Evolutionary conservation across 2,797 vertebrate genomes (phyloP).

Genomic region (Ateles fusciceps): DNA sequence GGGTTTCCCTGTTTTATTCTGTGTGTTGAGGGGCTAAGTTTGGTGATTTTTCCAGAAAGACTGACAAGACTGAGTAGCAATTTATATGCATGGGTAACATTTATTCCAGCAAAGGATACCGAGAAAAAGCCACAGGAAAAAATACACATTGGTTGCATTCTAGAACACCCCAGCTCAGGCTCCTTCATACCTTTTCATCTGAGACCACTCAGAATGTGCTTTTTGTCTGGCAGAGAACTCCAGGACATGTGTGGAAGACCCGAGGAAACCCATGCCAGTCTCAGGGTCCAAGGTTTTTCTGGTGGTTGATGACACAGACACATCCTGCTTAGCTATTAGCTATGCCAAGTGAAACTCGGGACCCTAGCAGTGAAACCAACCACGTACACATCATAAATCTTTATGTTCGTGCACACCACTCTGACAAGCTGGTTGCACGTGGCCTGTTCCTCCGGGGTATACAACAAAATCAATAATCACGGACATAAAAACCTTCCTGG

Average conservation of each 20-base stretch:
- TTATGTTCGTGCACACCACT: fast-evolving
- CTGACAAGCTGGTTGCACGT: fast-evolving
- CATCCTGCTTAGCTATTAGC: neutral
- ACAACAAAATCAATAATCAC: neutral
- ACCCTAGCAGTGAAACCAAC: neutral
- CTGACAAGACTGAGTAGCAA: neutral
- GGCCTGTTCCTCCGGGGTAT: neutral
- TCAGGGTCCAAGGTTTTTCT: neutral
- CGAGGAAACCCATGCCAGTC: neutral
- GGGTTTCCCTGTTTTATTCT: neutral
- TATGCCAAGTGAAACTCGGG: too few species aligned
- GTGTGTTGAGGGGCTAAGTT: neutral
- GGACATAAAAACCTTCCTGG: neutral
- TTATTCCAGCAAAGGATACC: neutral
- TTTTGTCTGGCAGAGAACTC: neutral
- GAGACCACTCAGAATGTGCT: neutral
- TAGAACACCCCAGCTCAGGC: neutral
- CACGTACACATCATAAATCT: fast-evolving
- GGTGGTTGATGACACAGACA: neutral
- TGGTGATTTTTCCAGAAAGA: neutral
- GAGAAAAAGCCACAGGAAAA: neutral
- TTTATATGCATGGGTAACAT: neutral
- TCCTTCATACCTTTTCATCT: too few species aligned
- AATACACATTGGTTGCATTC: fast-evolving
- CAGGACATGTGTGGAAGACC: neutral